Base-by-base conservation (phyloP, 2,888 invertebrate genomes). In the Stenchaetothrips biformis region DNA sequence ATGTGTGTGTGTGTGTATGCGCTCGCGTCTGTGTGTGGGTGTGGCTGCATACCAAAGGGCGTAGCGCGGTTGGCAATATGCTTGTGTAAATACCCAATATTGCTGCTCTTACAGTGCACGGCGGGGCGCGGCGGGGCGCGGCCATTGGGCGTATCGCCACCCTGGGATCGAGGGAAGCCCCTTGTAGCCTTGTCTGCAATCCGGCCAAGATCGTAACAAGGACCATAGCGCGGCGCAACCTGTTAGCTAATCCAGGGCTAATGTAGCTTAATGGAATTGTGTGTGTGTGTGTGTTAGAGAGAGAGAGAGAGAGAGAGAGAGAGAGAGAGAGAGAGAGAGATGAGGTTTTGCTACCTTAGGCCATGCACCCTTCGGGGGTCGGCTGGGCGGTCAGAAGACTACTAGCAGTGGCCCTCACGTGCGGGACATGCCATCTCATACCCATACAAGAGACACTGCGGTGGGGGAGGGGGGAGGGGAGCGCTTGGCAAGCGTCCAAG, bases 61-160 rank as follows among this genome's bases (percentile, higher is more conserved):
- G 37, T 37, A 37, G 62, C 62, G 7, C 62, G 18, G 18, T n/a
- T n/a, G 18, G 62, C 67, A 67, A 67, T 67, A 67, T 67, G 67
- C 67, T 67, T 67, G 67, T 67, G 67, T 67, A 67, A 67, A 67
- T 67, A 67, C 67, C 67, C 67, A 67, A 67, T 67, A 67, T 67
- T 67, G 67, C 67, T 67, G 67, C 21, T 18, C 67, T 37, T 37
- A 37, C 37, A 37, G 2, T 8, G 67, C 67, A 21, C 67, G 67
- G 8, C n/a, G 21, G 7, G 67, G 67, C 67, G 21, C 53, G 53
- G 16, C 13, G 53, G 9, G 21, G 18, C 67, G 67, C 67, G 21
- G 53, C 67, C n/a, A n/a, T n/a, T n/a, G n/a, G n/a, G 67, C n/a
- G 67, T 9, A n/a, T n/a, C n/a, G 37, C 37, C 37, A 37, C 37